Evolutionary conservation across 35 echinoderm and acorn worm species (phyloP).

Genomic region (Ophiothrix spiculata): DNA sequence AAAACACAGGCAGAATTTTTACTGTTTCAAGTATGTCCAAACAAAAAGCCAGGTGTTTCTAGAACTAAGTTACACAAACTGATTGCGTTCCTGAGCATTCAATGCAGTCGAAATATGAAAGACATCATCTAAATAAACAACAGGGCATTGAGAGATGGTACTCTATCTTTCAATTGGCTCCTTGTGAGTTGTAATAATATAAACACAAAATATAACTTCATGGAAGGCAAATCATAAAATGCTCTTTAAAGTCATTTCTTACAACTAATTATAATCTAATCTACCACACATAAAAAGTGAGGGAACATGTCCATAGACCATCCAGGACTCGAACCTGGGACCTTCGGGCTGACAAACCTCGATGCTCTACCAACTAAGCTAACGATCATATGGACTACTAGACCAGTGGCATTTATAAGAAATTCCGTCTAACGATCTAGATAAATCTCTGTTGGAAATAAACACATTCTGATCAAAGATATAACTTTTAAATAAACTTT

Average conservation of each 20-base stretch:
- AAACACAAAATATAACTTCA: too few species aligned
- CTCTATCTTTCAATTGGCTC: background rate
- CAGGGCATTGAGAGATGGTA: background rate
- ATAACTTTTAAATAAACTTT: background rate
- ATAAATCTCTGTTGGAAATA: background rate
- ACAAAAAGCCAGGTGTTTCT: background rate
- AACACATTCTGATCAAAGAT: background rate
- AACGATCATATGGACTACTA: background rate
- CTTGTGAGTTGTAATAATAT: too few species aligned
- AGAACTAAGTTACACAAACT: background rate
- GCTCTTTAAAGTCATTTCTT: too few species aligned
- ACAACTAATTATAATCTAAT: too few species aligned
- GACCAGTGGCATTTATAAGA: background rate
- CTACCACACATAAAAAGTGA: too few species aligned
- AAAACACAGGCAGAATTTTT: background rate
- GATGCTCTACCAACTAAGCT: background rate
- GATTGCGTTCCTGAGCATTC: background rate
- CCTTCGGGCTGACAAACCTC: background rate
- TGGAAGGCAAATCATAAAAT: too few species aligned
- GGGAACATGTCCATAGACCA: background rate
- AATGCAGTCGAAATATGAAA: background rate
- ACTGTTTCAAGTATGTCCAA: background rate
- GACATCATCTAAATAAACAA: background rate
- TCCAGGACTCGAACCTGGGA: background rate
- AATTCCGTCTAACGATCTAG: background rate